phyloP scores from a whole-genome alignment of 2,888 invertebrate species.

The Zygothrica quintamaculata region DNA sequence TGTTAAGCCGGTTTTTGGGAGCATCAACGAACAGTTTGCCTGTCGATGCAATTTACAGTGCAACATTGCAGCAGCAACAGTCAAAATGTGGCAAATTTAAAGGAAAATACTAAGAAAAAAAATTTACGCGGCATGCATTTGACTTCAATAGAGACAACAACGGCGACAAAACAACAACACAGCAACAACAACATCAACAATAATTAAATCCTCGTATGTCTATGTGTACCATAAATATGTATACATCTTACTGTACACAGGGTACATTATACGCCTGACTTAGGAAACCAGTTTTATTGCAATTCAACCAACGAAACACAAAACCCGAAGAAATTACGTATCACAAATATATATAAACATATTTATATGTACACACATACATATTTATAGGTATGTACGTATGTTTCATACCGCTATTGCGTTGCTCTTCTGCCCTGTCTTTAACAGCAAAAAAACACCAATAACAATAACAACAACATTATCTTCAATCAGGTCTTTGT shows the following conservation, averaged over 20 bases:
- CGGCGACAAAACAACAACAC: slow-evolving; percentile 37
- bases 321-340: slow-evolving; percentile 77
- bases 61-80: slow-evolving; percentile 35
- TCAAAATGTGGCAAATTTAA: slow-evolving; percentile 69
- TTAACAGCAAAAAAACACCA: slow-evolving; percentile 30
- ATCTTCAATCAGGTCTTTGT: slow-evolving; percentile 61
- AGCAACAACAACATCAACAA: slow-evolving; percentile 42
- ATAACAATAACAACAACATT: slow-evolving; percentile 46
- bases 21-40: slow-evolving; percentile 39
- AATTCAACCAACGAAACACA: slow-evolving; percentile 69
- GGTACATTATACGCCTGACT: slow-evolving; percentile 72
- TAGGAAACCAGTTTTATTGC: slow-evolving; percentile 80
- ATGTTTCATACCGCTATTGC: slow-evolving; percentile 41
- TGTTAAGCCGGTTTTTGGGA: slow-evolving; percentile 65
- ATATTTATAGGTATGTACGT: slow-evolving; percentile 19
- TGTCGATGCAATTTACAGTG: slow-evolving; percentile 46
- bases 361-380: slow-evolving; percentile 16
- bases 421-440: slow-evolving; percentile 56
- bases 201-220: slow-evolving; percentile 62
- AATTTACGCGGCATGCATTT: slow-evolving; percentile 65
- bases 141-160: slow-evolving; percentile 25
- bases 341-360: slow-evolving; percentile 57
- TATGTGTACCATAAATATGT: slow-evolving; percentile 6
- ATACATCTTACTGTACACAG: background rate
- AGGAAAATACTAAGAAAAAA: slow-evolving; percentile 64